These are phyloP conservation scores for Drosophila azteca DNA, from an alignment of 1,140 invertebrate genomes.

Conservation along the genomic window DNA sequence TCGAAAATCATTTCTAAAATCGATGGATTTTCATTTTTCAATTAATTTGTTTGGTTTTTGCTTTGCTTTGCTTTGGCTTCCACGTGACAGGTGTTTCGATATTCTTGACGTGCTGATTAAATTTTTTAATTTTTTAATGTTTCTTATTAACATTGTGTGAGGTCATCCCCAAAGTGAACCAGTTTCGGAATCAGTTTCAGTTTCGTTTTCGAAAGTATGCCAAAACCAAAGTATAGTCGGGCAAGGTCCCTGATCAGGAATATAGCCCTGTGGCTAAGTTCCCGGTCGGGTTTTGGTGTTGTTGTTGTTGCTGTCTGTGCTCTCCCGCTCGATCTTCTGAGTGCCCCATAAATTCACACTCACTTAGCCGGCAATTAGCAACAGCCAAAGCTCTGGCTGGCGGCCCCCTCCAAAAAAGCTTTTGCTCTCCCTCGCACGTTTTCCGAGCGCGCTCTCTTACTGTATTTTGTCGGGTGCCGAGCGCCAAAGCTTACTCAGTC, in stretches of 20 bases:
- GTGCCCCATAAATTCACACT: slow-evolving; percentile 68
- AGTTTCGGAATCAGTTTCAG: slow-evolving; percentile 35
- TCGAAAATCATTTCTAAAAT: too few species aligned
- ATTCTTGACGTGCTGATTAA: slow-evolving; percentile 44
- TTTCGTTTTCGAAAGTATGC: slow-evolving; percentile 42
- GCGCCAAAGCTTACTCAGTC: slow-evolving; percentile 48
- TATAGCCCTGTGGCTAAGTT: slow-evolving; percentile 32
- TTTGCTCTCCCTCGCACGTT: slow-evolving; percentile 20
- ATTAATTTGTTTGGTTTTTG: too few species aligned
- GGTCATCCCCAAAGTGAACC: slow-evolving; percentile 68
- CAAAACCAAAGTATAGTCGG: slow-evolving; percentile 27
- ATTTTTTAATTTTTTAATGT: slow-evolving; percentile 12
- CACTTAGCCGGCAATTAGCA: slow-evolving; percentile 55
- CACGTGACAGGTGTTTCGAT: slow-evolving; percentile 13
- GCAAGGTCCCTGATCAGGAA: slow-evolving; percentile 65
- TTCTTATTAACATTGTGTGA: slow-evolving; percentile 47
- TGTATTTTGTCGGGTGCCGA: slow-evolving; percentile 52
- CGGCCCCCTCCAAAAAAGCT: background rate
- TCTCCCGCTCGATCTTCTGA: slow-evolving; percentile 9
- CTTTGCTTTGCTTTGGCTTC: background rate
- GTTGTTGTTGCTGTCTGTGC: slow-evolving; percentile 21
- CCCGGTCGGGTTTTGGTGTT: slow-evolving; percentile 41
- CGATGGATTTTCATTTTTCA: background rate
- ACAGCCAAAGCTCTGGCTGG: slow-evolving; percentile 43
- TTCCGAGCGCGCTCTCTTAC: slow-evolving; percentile 15